Evolutionary conservation across 64 coral and sea anemone genomes (phyloP).

Genomic region (Porites australiensis): DNA sequence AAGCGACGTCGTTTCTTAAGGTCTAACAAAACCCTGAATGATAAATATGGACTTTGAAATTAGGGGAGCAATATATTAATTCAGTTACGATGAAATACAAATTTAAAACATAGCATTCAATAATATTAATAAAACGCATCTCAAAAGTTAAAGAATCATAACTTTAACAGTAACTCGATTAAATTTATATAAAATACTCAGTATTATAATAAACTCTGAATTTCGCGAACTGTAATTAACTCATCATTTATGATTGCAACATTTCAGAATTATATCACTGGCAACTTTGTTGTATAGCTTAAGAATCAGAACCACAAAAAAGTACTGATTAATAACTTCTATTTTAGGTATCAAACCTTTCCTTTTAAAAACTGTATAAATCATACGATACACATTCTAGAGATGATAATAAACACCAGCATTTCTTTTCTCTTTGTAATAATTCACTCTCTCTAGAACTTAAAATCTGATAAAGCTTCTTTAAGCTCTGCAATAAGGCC

Average conservation of each 20-base stretch:
- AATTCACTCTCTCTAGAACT: slow-evolving; percentile 7
- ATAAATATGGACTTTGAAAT: not conserved
- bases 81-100: not conserved
- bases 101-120: not conserved
- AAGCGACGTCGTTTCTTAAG: no score
- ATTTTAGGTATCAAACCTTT: no score
- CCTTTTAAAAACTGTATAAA: not conserved
- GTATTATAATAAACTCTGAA: not conserved
- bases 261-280: no score
- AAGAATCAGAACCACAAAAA: no score
- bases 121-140: not conserved
- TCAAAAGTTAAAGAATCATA: not conserved
- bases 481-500: slow-evolving; percentile 86
- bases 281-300: no score
- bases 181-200: slow-evolving; percentile 11
- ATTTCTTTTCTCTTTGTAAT: not conserved
- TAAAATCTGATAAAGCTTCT: slow-evolving; percentile 92
- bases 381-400: not conserved
- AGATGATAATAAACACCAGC: not conserved
- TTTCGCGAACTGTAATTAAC: not conserved
- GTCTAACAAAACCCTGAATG: not conserved
- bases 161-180: slow-evolving; percentile 19
- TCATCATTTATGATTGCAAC: not conserved
- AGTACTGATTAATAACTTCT: no score
- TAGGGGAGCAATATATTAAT: not conserved